Evolutionary conservation across 2,113 vertebrate genomes (phyloP).

Genomic region (Pithys albifrons): DNA sequence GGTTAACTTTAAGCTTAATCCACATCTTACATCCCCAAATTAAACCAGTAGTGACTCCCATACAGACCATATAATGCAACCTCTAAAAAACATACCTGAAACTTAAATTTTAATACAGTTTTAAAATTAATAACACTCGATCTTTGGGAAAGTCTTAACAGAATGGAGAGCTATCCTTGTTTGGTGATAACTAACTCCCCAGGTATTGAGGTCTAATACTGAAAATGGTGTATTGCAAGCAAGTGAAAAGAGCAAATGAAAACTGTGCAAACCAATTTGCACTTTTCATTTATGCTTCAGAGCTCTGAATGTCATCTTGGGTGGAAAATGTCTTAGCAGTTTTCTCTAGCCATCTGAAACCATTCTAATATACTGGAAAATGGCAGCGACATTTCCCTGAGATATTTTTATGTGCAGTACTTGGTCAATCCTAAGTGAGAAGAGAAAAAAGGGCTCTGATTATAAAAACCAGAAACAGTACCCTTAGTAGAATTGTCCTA

Average conservation of each 20-base stretch:
- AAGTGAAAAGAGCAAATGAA: constrained; percentile 48
- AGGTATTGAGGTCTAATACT: constrained; percentile 6
- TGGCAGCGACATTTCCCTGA: constrained; percentile 33
- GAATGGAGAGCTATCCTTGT: not conserved
- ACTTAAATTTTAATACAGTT: not conserved
- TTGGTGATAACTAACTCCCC: constrained; percentile 15
- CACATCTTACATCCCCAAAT: not conserved
- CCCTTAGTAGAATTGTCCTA: not conserved
- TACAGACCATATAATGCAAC: not conserved
- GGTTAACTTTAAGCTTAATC: not conserved
- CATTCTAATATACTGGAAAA: constrained; percentile 42
- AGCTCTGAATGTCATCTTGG: constrained; percentile 48
- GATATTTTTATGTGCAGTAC: not conserved
- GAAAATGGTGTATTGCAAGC: constrained; percentile 1
- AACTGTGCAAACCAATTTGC: constrained; percentile 36
- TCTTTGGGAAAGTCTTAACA: not conserved
- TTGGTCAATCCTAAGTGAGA: not conserved
- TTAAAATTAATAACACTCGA: not conserved
- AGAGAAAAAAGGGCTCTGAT: not conserved
- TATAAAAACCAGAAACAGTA: not conserved
- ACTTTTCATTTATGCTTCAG: constrained; percentile 49
- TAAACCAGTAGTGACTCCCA: not conserved
- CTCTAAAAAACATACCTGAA: not conserved
- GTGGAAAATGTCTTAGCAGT: constrained; percentile 39
- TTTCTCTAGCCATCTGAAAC: constrained; percentile 50